These are phyloP conservation scores for Charaxes varanes DNA, from an alignment of 1,140 invertebrate genomes.

Conservation along the genomic window DNA sequence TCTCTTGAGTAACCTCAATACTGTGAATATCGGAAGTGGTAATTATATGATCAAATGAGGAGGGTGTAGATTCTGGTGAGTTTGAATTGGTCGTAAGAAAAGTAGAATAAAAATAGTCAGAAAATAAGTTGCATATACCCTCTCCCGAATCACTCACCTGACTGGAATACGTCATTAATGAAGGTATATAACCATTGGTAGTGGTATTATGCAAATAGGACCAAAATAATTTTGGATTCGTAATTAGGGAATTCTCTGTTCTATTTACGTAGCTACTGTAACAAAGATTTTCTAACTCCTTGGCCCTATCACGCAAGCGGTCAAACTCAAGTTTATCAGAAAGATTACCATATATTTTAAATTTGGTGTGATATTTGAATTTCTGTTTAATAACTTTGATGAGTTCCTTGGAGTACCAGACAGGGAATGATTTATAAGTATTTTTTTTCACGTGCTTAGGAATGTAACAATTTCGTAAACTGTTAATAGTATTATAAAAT, in stretches of 20 bases:
- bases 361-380: constrained; percentile 17
- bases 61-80: neutral
- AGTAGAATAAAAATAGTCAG: constrained; percentile 14
- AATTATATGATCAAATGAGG: neutral
- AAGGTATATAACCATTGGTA: neutral
- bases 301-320: constrained; percentile 8
- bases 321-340: constrained; percentile 2
- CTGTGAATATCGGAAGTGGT: neutral
- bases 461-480: too few relatives aligned
- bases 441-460: too few relatives aligned
- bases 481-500: too few relatives aligned
- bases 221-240: constrained; percentile 18
- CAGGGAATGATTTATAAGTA: too few relatives aligned
- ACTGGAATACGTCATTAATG: constrained; percentile 13
- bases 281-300: constrained; percentile 9
- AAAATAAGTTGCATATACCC: constrained; percentile 18
- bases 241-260: constrained; percentile 10
- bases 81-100: neutral
- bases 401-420: too few relatives aligned
- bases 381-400: constrained; percentile 19
- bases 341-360: constrained; percentile 12
- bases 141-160: constrained; percentile 3
- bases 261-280: constrained; percentile 12
- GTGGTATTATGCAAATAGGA: constrained; percentile 11
- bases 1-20: neutral